Percentiles rank a stretch among this genome's conserved stretches.
phyloP scores from a whole-genome alignment of 1,140 invertebrate genomes.

The Camponotus vicinus region DNA sequence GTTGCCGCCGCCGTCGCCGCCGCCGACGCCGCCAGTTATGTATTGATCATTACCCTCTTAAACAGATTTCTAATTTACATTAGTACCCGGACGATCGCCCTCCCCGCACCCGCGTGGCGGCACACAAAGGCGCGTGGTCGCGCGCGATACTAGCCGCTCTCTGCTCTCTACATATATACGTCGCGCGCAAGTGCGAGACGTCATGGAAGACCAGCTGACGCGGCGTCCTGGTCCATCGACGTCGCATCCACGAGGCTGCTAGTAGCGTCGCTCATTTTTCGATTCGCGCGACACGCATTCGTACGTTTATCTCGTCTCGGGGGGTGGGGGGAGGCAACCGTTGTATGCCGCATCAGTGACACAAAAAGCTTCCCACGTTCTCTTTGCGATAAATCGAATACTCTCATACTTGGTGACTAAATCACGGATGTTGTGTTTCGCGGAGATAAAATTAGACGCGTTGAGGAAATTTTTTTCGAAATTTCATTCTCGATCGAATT shows the following conservation, averaged over 20 bases:
- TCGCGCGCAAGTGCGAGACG: slow-evolving; percentile 44
- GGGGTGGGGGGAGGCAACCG: neutral
- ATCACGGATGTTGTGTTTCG: neutral
- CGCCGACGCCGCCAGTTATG: slow-evolving; percentile 73
- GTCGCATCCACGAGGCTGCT: slow-evolving; percentile 22
- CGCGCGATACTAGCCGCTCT: slow-evolving; percentile 13
- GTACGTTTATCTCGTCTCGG: neutral
- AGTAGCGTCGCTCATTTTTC: neutral
- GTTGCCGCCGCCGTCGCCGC: slow-evolving; percentile 45
- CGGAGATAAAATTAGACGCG: neutral
- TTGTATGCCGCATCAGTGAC: neutral
- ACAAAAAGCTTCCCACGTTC: neutral
- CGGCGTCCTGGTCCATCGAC: slow-evolving; percentile 10
- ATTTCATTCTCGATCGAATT: neutral
- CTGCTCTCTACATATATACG: slow-evolving; percentile 22
- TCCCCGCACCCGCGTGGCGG: slow-evolving; percentile 50
- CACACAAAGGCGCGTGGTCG: slow-evolving; percentile 67
- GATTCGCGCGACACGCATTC: neutral
- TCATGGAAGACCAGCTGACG: slow-evolving; percentile 63
- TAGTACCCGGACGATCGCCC: slow-evolving; percentile 76
- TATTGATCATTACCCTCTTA: slow-evolving; percentile 86
- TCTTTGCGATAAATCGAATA: neutral
- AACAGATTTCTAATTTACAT: slow-evolving; percentile 85
- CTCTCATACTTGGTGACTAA: slow-evolving; percentile 5
- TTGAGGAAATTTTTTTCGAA: neutral